phyloP scores from a whole-genome alignment of 2,797 vertebrate species.

The Setipinna tenuifilis region DNA sequence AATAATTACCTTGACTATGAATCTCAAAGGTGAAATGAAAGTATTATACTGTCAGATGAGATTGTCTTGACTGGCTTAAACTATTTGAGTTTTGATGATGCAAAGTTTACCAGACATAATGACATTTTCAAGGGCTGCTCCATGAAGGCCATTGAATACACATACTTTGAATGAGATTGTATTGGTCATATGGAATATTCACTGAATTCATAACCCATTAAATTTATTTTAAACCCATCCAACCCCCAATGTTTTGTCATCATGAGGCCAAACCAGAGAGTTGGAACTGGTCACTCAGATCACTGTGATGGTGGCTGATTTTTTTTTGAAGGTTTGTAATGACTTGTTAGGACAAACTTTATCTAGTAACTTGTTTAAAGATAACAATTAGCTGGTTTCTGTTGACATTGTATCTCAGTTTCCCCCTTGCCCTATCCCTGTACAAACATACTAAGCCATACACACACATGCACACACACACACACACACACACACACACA shows the following conservation, averaged over 20 bases:
- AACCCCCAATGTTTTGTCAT: no score
- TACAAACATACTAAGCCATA: neutral
- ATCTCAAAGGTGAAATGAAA: neutral
- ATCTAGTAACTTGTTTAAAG: neutral
- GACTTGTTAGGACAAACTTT: no score
- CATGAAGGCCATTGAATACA: neutral
- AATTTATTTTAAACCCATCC: no score
- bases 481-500: neutral
- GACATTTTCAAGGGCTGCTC: neutral
- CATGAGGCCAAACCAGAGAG: no score
- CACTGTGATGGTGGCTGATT: no score
- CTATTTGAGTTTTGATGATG: neutral
- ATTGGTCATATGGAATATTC: neutral
- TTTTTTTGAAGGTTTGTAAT: no score
- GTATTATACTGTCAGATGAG: neutral
- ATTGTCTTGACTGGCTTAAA: neutral
- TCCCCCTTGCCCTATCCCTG: neutral
- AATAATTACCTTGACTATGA: neutral
- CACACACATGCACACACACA: neutral
- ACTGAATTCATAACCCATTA: neutral
- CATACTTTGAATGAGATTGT: neutral
- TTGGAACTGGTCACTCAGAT: no score
- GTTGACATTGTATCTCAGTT: neutral
- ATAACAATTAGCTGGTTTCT: neutral
- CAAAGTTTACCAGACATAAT: neutral